Evolutionary conservation across 2,888 invertebrate species (phyloP).

Genomic region (Macrophya annulata): DNA sequence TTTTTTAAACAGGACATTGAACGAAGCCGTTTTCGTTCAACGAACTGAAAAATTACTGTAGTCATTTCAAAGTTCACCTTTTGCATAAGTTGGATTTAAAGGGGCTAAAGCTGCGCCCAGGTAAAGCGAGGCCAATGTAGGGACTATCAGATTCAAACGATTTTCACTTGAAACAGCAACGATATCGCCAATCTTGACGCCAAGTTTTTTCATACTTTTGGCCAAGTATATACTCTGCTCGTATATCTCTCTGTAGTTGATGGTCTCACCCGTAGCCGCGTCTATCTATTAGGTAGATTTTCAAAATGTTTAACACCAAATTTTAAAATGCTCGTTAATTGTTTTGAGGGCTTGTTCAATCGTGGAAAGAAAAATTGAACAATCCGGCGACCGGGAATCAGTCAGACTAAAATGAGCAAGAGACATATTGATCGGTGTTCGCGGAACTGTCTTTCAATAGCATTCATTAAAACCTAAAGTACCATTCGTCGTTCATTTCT

Average conservation of each 20-base stretch:
- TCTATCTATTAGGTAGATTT: slow-evolving; percentile 61
- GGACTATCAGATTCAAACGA: slow-evolving; percentile 63
- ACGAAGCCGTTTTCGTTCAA: neutral
- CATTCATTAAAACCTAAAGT: slow-evolving; percentile 48
- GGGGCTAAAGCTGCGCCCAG: slow-evolving; percentile 69
- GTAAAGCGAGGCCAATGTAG: slow-evolving; percentile 66
- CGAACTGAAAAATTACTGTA: neutral
- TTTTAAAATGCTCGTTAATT: neutral
- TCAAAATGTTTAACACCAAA: neutral
- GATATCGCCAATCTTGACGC: slow-evolving; percentile 65
- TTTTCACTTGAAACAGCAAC: slow-evolving; percentile 67
- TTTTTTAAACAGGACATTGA: neutral
- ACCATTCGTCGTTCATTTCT: slow-evolving; percentile 41
- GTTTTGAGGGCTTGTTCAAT: neutral
- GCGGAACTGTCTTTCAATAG: slow-evolving; percentile 51
- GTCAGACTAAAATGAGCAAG: slow-evolving; percentile 3
- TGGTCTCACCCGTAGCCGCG: slow-evolving; percentile 61
- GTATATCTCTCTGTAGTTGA: slow-evolving; percentile 65
- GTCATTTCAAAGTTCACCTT: slow-evolving; percentile 65
- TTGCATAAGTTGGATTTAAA: slow-evolving; percentile 70
- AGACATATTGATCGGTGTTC: slow-evolving; percentile 38
- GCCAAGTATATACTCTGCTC: slow-evolving; percentile 65
- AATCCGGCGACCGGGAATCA: slow-evolving; percentile 7
- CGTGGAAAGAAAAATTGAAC: slow-evolving; percentile 2
- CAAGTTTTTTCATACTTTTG: slow-evolving; percentile 60